Percentiles rank a stretch among this genome's conserved stretches.
These are phyloP conservation scores for Chloroceryle inda DNA, from an alignment of 2,797 vertebrate genomes.

Conservation along the genomic window DNA sequence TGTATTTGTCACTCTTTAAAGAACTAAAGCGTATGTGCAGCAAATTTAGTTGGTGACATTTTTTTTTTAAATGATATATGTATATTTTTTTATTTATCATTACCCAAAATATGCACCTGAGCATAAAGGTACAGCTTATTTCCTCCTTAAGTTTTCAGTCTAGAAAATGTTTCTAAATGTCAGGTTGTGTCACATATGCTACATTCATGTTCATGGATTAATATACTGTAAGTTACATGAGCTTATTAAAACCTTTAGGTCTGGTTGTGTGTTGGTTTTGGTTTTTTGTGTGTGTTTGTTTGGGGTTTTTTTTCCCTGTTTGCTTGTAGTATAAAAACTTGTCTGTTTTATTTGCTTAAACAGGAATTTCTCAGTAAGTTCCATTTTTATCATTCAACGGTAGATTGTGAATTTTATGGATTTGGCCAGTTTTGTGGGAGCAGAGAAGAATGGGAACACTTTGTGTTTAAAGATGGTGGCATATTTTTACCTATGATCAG, in stretches of 20 bases:
- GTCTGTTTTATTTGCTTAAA: neutral
- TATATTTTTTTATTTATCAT: neutral
- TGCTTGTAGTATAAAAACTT: neutral
- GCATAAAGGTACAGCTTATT: neutral
- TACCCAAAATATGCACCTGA: neutral
- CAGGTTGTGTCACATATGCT: neutral
- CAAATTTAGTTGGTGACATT: neutral
- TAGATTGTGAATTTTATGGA: neutral
- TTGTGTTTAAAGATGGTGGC: neutral
- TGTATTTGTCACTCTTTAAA: neutral
- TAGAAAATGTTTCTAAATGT: neutral
- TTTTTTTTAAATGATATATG: neutral
- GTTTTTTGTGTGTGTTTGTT: neutral
- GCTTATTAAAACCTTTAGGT: neutral
- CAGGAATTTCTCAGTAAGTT: neutral
- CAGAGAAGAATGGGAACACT: neutral
- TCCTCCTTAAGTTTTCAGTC: neutral
- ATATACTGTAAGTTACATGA: neutral
- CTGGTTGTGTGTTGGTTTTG: too few relatives aligned
- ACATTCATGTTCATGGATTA: too few relatives aligned
- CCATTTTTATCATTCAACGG: neutral
- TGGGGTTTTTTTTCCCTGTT: neutral
- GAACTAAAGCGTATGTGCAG: neutral
- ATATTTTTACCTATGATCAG: slow-evolving; percentile 7
- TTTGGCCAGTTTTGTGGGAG: neutral